Conservation (phyloP, 2,888 invertebrate species). For the Drosophila kambysellisi region DNA sequence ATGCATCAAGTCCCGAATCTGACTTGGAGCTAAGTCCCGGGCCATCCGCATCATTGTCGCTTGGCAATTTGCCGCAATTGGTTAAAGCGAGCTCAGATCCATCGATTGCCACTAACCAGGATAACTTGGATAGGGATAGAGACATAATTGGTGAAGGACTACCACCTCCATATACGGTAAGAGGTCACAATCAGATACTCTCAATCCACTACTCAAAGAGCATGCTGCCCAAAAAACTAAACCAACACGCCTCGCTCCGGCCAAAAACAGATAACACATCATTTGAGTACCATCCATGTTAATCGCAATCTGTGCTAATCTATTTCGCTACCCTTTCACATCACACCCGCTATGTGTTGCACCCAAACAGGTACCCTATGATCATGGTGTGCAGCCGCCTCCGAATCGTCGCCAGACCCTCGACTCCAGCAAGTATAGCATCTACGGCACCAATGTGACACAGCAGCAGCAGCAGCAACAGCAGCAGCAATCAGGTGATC, state of each 20-base stretch:
- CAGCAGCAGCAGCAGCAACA: slow-evolving; percentile 48
- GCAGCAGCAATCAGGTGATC: slow-evolving; percentile 83
- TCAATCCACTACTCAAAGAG: slow-evolving; percentile 35
- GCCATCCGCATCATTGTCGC: slow-evolving; percentile 87
- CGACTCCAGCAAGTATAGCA: slow-evolving; percentile 81
- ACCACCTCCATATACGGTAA: slow-evolving; percentile 95
- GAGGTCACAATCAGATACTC: slow-evolving; percentile 83
- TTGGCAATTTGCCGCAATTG: slow-evolving; percentile 87
- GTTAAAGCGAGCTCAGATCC: slow-evolving; percentile 96
- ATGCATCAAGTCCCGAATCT: slow-evolving; percentile 98
- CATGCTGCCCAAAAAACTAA: slow-evolving; percentile 64
- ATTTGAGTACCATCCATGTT: slow-evolving; percentile 6
- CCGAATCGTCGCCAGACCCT: slow-evolving; percentile 84
- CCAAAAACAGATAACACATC: not conserved
- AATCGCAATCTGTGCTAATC: slow-evolving; percentile 60
- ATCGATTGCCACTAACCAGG: slow-evolving; percentile 96
- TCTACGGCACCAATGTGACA: slow-evolving; percentile 79
- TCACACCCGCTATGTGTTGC: slow-evolving; percentile 43
- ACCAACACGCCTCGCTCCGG: slow-evolving; percentile 27
- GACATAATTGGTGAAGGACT: slow-evolving; percentile 88
- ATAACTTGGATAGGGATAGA: slow-evolving; percentile 90
- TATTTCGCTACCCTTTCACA: slow-evolving; percentile 53
- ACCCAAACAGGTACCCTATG: slow-evolving; percentile 83
- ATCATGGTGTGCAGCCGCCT: slow-evolving; percentile 80
- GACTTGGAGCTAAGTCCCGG: slow-evolving; percentile 95